Base-by-base conservation (phyloP, 2,113 vertebrate genomes). In the Halichoeres trimaculatus region DNA sequence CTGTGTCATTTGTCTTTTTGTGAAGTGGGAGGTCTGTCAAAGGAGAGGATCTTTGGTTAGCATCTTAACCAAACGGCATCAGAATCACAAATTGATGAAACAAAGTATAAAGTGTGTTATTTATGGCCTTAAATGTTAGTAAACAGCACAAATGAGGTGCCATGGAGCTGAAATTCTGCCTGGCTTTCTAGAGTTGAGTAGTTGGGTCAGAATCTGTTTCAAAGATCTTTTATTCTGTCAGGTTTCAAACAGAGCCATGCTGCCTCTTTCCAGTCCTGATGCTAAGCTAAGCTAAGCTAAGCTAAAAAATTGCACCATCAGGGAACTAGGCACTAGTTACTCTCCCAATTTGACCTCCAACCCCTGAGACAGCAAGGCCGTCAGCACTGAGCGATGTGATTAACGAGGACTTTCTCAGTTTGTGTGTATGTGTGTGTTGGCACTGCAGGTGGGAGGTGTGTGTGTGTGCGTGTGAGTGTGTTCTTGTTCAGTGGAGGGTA, bases 391-490 rank as follows among this genome's bases (percentile, higher is more conserved):
- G 30, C 23, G 53, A 55, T 11, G 59, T 83, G 72, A 68, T 75
- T 75, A 81, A 71, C 66, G 14, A 63, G 14, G 17, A 30, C 2
- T 58, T 3, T 34, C 43, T 63, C 41, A n/a, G 55, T 60, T 53
- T 59, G 12, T 52, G 19, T 57, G 60, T 58, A 50, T 54, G 53
- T 58, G 36, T 56, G 57, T 55, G 51, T 24, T n/a, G 20, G 55
- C 4, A 47, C 34, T 61, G 56, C 45, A 71, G 69, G 73, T 59
- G 62, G 35, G 62, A 71, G 57, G 58, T 64, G 40, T 52, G 41
- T 61, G 45, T 70, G 48, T 54, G 43, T 60, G 50, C 47, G 68
- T 38, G 64, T 64, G 69, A 43, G 64, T 71, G 66, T 38, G 35
- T 16, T 13, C 16, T 10, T 36, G 55, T 35, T 71, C 69, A 64